A percentile compares a stretch with the other conserved stretches of the same genome.
These are phyloP conservation scores for Cyprinodon variegatus DNA, from an alignment of 2,113 vertebrate genomes.

Conservation along the genomic window DNA sequence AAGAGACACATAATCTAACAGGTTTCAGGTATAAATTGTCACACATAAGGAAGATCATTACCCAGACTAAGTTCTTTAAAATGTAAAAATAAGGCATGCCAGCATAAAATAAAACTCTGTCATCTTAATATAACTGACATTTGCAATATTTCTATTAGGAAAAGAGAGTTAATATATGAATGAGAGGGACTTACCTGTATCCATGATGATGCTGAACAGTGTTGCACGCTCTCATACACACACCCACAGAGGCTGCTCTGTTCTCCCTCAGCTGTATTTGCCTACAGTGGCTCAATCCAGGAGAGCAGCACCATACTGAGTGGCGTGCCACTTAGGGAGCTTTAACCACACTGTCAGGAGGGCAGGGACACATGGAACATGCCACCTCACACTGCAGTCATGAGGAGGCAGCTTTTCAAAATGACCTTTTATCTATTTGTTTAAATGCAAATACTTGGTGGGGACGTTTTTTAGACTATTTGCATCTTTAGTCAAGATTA, in stretches of 20 bases:
- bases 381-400: constrained; percentile 58
- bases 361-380: constrained; percentile 69
- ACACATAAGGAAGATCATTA: background rate
- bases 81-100: background rate
- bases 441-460: constrained; percentile 83
- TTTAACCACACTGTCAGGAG: constrained; percentile 66
- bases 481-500: constrained; percentile 82
- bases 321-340: constrained; percentile 57
- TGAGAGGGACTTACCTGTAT: constrained; percentile 74
- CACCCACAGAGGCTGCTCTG: constrained; percentile 40
- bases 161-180: constrained; percentile 8
- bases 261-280: constrained; percentile 56
- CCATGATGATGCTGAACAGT: constrained; percentile 71
- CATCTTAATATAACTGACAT: background rate
- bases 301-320: constrained; percentile 64
- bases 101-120: background rate
- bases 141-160: background rate
- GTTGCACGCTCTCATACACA: constrained; percentile 8
- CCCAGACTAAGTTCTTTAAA: background rate
- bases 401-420: constrained; percentile 72
- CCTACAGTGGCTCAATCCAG: constrained; percentile 55
- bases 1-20: background rate
- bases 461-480: constrained; percentile 81
- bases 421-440: constrained; percentile 81
- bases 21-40: background rate